Percentiles rank a stretch among this genome's conserved stretches.
These are phyloP conservation scores for Hymenopus coronatus DNA, from an alignment of 2,888 invertebrate species.

Conservation along the genomic window DNA sequence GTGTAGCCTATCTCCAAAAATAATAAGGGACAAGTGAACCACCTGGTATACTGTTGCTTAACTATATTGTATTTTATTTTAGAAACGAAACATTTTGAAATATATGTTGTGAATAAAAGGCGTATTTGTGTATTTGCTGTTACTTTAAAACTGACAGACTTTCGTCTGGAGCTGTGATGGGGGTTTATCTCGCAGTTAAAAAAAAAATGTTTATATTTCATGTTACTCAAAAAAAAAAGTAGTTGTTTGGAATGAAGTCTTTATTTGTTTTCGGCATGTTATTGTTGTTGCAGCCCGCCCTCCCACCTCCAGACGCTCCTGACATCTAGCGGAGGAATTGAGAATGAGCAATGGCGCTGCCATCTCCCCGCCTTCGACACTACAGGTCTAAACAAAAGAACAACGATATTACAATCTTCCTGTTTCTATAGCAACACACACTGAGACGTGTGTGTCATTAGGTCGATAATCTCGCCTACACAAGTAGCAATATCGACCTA, in stretches of 20 bases:
- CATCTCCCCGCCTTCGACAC: conserved; percentile 71
- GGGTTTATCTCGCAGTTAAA: no score
- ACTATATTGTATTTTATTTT: no score
- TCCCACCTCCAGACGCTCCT: conserved; percentile 33
- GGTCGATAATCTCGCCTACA: neutral
- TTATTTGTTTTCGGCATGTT: neutral
- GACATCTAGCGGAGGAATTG: conserved; percentile 37
- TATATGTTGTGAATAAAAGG: no score
- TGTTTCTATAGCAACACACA: neutral
- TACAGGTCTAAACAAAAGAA: conserved; percentile 58
- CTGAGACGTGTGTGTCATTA: neutral
- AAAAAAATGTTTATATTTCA: no score
- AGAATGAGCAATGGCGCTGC: conserved; percentile 66
- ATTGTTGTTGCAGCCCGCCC: conserved; percentile 17
- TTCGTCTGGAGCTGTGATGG: no score
- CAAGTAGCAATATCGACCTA: neutral
- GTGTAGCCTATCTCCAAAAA: no score
- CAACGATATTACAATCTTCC: neutral
- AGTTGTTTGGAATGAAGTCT: neutral
- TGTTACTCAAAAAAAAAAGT: no score
- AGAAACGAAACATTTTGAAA: no score
- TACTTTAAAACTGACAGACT: no score
- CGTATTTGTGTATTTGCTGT: no score
- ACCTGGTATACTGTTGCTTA: no score
- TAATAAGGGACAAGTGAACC: no score